Percentiles rank a stretch among this genome's conserved stretches.
Evolutionary conservation across 2,113 vertebrate species (phyloP).

Genomic region (Spilogale gracilis): DNA sequence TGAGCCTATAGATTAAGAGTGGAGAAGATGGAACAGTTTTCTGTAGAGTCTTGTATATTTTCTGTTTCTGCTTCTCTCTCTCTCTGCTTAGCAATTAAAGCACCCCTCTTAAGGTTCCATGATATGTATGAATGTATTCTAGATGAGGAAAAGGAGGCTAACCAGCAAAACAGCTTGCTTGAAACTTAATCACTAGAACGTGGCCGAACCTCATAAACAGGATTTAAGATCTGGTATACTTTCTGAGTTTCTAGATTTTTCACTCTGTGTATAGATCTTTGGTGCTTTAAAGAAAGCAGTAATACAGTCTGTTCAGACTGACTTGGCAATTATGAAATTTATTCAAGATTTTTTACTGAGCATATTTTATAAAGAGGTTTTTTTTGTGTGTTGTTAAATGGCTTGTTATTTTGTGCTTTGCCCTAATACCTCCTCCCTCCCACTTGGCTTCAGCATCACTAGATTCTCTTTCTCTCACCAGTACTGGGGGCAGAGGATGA

Average conservation of each 20-base stretch:
- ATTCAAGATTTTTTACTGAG: neutral
- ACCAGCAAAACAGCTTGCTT: neutral
- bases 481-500: neutral
- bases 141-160: neutral
- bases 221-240: neutral
- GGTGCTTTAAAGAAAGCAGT: neutral
- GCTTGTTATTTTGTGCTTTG: neutral
- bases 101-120: neutral
- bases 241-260: slow-evolving; percentile 28
- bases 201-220: neutral
- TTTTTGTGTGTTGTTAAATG: neutral
- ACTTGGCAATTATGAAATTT: neutral
- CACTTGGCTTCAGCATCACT: neutral
- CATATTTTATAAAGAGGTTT: neutral
- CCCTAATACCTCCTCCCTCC: neutral
- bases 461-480: neutral
- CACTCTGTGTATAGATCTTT: neutral
- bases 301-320: neutral
- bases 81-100: neutral
- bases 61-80: neutral
- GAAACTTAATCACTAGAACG: neutral
- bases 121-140: neutral
- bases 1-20: neutral
- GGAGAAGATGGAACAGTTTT: neutral
- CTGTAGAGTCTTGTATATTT: neutral